Conservation (phyloP, 2,797 vertebrate species). For the Pangasius krempfi region DNA sequence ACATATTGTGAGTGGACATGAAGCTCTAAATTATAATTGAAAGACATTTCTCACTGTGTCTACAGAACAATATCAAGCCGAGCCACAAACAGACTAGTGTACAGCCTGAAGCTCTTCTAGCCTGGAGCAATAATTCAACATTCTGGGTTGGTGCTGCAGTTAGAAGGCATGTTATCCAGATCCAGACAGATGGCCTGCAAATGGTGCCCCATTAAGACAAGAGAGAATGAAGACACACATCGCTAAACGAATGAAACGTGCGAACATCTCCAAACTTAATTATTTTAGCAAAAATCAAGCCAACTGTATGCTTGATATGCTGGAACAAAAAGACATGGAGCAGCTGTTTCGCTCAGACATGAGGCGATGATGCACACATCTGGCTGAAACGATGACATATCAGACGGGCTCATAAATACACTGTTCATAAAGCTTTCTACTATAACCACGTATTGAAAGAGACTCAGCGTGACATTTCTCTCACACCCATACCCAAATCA, state of each 20-base stretch:
- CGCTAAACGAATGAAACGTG: background rate
- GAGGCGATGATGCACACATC: constrained; percentile 1
- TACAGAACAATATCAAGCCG: background rate
- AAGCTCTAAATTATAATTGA: background rate
- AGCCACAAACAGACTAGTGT: background rate
- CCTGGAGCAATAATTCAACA: background rate
- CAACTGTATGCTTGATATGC: background rate
- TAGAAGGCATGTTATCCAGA: constrained; percentile 7
- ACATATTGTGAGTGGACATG: too few species aligned
- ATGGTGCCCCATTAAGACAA: background rate
- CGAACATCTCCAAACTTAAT: background rate
- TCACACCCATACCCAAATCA: background rate
- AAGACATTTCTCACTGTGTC: background rate
- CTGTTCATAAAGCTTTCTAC: background rate
- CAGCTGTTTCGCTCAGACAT: background rate
- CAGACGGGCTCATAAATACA: background rate
- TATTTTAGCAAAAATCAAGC: constrained; percentile 13
- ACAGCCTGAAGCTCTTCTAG: background rate
- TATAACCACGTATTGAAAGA: background rate
- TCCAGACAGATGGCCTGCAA: constrained; percentile 21
- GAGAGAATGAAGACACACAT: background rate
- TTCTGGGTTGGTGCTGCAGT: background rate
- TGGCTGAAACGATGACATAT: background rate
- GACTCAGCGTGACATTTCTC: background rate
- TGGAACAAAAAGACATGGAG: background rate